These are phyloP conservation scores for Pristionchus japonicus DNA, from an alignment of 2,888 invertebrate species.

Conservation along the genomic window DNA sequence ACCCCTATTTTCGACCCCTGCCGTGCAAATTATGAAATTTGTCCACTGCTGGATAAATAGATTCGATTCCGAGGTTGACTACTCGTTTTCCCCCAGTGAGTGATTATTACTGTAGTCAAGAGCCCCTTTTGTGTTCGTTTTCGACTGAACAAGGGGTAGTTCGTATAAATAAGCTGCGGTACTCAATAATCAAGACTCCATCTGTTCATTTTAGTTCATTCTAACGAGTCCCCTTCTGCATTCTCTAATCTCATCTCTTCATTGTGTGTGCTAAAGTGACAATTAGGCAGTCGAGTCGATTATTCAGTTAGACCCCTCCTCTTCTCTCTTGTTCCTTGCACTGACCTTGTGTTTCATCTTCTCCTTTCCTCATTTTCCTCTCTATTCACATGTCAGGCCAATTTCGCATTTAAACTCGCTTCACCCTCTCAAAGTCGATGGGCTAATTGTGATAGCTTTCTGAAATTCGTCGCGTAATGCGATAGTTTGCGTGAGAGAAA, in stretches of 20 bases:
- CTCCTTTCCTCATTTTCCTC: slow-evolving; percentile 30
- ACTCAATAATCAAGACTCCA: slow-evolving; percentile 10
- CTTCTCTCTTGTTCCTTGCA: background rate
- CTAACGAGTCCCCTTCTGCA: slow-evolving; percentile 15
- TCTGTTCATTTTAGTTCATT: background rate
- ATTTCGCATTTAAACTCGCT: background rate
- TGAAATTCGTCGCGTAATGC: background rate
- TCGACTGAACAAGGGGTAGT: background rate
- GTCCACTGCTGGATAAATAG: slow-evolving; percentile 9
- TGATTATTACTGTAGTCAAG: background rate
- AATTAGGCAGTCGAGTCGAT: slow-evolving; percentile 33
- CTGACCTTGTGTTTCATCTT: slow-evolving; percentile 8
- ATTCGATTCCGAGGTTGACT: background rate
- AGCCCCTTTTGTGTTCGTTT: background rate
- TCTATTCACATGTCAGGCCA: slow-evolving; percentile 14
- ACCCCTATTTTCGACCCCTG: background rate
- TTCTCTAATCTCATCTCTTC: slow-evolving; percentile 23
- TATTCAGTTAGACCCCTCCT: slow-evolving; percentile 13
- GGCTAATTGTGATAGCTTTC: background rate
- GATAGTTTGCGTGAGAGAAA: background rate
- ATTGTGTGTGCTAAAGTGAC: slow-evolving; percentile 14
- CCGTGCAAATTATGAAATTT: background rate
- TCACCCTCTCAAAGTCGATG: background rate
- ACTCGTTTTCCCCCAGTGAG: background rate
- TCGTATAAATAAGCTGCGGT: background rate